Evolutionary conservation across 2,888 invertebrate species (phyloP), one percentile per base, ranked within the genome.

Genomic region (Arrhopalites spinosus): DNA sequence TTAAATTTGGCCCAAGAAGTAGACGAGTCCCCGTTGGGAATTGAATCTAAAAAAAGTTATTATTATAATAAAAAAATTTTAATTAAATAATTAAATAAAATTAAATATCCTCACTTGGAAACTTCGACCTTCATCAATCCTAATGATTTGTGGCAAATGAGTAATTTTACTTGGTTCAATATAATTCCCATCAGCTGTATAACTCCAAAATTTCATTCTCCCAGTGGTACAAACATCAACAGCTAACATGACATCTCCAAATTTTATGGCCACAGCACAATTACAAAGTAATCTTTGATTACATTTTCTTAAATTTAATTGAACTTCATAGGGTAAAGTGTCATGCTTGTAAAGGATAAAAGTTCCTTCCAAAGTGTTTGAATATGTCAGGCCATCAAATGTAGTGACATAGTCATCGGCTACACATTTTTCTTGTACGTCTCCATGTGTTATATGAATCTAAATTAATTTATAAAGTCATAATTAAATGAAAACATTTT

Each of bases 311-410:
- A 81, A 61, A 30, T 81, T 75, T n/a, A 83, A 77, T 76, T 83
- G 83, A 20, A 83, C 82, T 78, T 83, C 83, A 47, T 83, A 81
- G 1, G 82, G 82, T 3, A 82, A 76, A n/a, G 71, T 79, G 15
- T 81, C 77, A 56, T 83, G 83, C 43, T 79, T 79, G 74, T 83
- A 83, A 11, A 83, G 76, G 27, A 83, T 79, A 76, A 83, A 83
- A 13, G 79, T 81, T 30, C 83, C 83, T 78, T 83, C 82, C 61
- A 82, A 74, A 1, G 75, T 75, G 68, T 83, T 82, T 20, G 73
- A 67, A 50, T 83, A 83, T 11, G 75, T 59, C 17, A 82, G 74
- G 2, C 82, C 83, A 74, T 83, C 83, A 79, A 83, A 83, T 11
- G 83, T 83, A 8, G 77, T 79, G 17, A 83, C 78, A 50, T 77